Base-by-base conservation (phyloP, 1,140 invertebrate genomes). In the Drosophila ambigua region DNA sequence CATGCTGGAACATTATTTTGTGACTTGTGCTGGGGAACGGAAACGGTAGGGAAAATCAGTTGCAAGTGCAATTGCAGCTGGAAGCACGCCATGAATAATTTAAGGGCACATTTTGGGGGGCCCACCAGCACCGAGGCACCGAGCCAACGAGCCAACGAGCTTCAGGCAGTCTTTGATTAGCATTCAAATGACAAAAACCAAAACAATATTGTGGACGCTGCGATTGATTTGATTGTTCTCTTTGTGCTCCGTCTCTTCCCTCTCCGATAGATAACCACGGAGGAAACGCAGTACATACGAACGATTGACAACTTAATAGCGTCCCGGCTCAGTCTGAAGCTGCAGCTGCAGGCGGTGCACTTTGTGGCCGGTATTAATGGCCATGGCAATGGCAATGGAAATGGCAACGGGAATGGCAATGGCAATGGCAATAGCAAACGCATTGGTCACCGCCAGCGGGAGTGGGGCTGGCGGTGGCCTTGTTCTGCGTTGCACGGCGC, bases 401-500 rank as follows among this genome's bases (percentile, higher is more conserved):
- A 76, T 59, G 72, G 52, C 31, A 83, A 81, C 54, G 63, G 53
- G 48, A 54, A 54, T 39, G 57, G 58, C n/a, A 49, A 48, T 35
- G 31, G 8, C 31, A 61, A 60, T 23, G 16, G 16, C 16, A 16
- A 16, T 68, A 1, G 24, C 51, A 7, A 69, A 68, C 51, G 24
- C 64, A 57, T 4, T 68, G 44, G 51, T 48, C 16, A 41, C 45
- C 11, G 45, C 23, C 15, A 44, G 63, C 24, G 46, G 31, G 20
- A 46, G 50, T 52, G 65, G 46, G n/a, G 54, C 78, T 39, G 69
- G 52, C 8, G 93, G 92, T 2, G 90, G 92, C 28, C 77, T 94
- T 43, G 79, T 93, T 51, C 80, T 94, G 62, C 92, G 92, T 48
- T 94, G 93, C 73, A 93, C 93, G 23, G 93, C 93, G 62, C 88